Base-by-base conservation (phyloP, 1,140 invertebrate species). In the Drosophila ohnishii region DNA sequence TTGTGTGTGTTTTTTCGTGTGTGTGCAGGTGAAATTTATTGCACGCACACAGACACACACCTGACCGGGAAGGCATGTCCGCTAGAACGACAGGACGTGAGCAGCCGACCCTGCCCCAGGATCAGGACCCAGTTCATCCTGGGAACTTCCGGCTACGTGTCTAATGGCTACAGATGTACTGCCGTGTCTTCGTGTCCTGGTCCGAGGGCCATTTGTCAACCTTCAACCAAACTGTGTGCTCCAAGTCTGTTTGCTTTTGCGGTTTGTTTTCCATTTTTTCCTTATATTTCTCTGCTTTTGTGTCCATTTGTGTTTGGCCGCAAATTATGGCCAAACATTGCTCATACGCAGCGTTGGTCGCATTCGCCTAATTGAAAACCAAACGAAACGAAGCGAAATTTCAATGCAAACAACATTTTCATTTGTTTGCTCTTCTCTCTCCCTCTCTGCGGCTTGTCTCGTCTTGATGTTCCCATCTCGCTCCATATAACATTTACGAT, bases 401-500 rank as follows among this genome's bases (percentile, higher is more conserved):
- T 70, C 67, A 80, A 80, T 77, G 81, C 81, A 84, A 85, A 85
- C 77, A 77, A 44, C 61, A 81, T 75, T 78, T 73, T 64, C 59
- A 64, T 76, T 55, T 75, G 48, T 75, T 55, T 76, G 28, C 61
- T 30, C 42, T 53, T 5, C 63, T 47, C 59, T 44, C 40, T 53
- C 22, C 47, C 63, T 13, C 22, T 25, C 42, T 62, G 32, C 19
- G 16, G 39, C 44, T 25, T 16, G 9, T 47, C 44, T n/a, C 64
- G n/a, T 19, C 61, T 13, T 51, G 32, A 47, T 63, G 35, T 35
- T 8, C 66, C 75, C 66, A 69, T 83, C 80, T 74, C 75, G 75
- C 75, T 76, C 55, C 80, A 84, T 76, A 67, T 84, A 80, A 62
- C 81, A 73, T 85, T 85, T 83, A 70, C 83, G 77, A 85, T 77